phyloP scores from a whole-genome alignment of 2,797 vertebrate species.

The Melanotaenia maccullochi region DNA sequence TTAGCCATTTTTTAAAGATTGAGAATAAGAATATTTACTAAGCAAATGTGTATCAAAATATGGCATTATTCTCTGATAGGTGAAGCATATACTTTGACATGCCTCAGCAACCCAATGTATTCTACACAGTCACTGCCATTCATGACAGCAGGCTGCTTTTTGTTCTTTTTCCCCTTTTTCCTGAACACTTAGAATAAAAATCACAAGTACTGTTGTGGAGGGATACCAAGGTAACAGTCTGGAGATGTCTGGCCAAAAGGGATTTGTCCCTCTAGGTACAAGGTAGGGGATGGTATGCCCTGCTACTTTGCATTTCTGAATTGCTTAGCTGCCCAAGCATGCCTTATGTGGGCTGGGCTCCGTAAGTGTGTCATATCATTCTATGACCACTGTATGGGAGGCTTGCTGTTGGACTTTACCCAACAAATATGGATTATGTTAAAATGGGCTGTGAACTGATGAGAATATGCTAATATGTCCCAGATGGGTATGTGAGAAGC shows the following conservation, averaged over 20 bases:
- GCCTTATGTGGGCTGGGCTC: slow-evolving; percentile 85
- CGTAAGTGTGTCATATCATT: slow-evolving; percentile 93
- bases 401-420: slow-evolving; percentile 94
- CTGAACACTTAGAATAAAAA: slow-evolving; percentile 82
- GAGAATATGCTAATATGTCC: slow-evolving; percentile 99
- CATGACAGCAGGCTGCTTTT: slow-evolving; percentile 78
- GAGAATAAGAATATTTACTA: slow-evolving; percentile 69
- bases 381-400: slow-evolving; percentile 90
- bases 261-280: slow-evolving; percentile 94
- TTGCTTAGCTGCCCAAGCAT: slow-evolving; percentile 98
- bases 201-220: slow-evolving; percentile 81
- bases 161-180: slow-evolving; percentile 72
- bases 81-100: slow-evolving; percentile 81
- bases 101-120: slow-evolving; percentile 79
- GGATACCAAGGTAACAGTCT: slow-evolving; percentile 85
- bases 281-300: slow-evolving; percentile 85
- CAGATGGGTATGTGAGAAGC: slow-evolving; percentile 93
- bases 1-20: slow-evolving; percentile 29
- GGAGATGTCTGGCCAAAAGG: slow-evolving; percentile 92
- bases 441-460: slow-evolving; percentile 97
- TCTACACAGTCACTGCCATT: slow-evolving; percentile 78
- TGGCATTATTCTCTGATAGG: slow-evolving; percentile 81
- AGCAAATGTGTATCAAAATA: slow-evolving; percentile 81
- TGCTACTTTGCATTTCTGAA: slow-evolving; percentile 96
- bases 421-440: slow-evolving; percentile 99